Evolutionary conservation across 2,888 invertebrate species (phyloP).

Genomic region (Chrysina gloriosa): DNA sequence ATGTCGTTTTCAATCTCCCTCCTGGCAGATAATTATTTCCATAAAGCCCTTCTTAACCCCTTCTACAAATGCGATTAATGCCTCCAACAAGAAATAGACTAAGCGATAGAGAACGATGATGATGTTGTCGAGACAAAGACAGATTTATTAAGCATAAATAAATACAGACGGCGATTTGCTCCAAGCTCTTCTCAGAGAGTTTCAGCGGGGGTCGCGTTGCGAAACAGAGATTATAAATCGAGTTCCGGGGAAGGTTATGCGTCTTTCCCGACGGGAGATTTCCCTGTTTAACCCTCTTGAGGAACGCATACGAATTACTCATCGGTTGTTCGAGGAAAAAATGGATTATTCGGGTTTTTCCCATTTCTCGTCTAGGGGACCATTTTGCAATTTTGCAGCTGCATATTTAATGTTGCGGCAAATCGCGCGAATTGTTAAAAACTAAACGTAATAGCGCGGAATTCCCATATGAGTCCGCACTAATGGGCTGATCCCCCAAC

Average conservation of each 20-base stretch:
- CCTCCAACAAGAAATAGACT: too few species aligned
- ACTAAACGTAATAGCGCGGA: not conserved
- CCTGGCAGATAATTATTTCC: too few species aligned
- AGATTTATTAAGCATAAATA: too few species aligned
- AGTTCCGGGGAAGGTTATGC: not conserved
- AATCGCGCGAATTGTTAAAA: not conserved
- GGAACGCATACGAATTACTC: slow-evolving; percentile 11
- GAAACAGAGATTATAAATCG: not conserved
- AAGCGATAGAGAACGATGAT: too few species aligned
- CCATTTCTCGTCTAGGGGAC: not conserved
- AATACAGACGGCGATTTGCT: not conserved
- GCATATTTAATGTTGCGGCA: not conserved
- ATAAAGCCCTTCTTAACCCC: too few species aligned
- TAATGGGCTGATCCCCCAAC: not conserved
- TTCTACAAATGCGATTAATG: too few species aligned
- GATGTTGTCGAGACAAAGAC: too few species aligned
- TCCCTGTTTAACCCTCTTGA: slow-evolving; percentile 6
- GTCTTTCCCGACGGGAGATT: not conserved
- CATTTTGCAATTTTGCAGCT: not conserved
- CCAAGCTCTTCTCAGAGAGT: not conserved
- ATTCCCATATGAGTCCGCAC: not conserved
- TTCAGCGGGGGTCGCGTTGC: not conserved
- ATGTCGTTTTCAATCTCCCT: too few species aligned
- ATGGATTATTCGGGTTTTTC: not conserved
- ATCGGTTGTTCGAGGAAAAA: slow-evolving; percentile 7